Base-by-base conservation (phyloP, 1,140 invertebrate genomes). In the Drosophila guanche region DNA sequence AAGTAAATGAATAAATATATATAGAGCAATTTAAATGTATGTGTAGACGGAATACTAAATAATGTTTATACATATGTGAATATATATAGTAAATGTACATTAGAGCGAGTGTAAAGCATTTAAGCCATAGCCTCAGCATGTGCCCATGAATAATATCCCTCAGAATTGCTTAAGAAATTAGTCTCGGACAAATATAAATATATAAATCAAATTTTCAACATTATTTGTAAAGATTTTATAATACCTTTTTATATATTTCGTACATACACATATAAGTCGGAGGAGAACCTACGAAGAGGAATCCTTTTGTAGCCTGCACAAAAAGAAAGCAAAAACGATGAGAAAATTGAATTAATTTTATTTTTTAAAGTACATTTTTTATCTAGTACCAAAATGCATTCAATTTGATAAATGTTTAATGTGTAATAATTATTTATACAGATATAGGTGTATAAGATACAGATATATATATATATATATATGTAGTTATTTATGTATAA, bases 331-430 rank as follows among this genome's bases (percentile, higher is more conserved):
- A 52, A 14, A 33, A 37, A 37, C 33, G 33, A 53, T 45, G 27
- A 20, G 29, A 7, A 43, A 70, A 37, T 48, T 40, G 8, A 65
- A 76, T 46, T 78, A 22, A 61, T 73, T 80, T 79, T 81, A 86
- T 80, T 77, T 85, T 80, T 67, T 55, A 73, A 37, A 69, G 65
- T 73, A 76, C 66, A 51, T 62, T 63, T 54, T 84, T 76, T 85
- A 58, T 85, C 67, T 76, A 57, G 80, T 80, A 85, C 67, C 68
- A 79, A 79, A 79, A 74, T 80, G 72, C 81, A 86, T 85, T 86
- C 72, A 80, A 67, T 80, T 80, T 86, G 53, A 86, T 81, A 85
- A 67, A 66, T 81, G 68, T 86, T 76, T 62, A 74, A 69, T 63
- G 60, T 77, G 57, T 69, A 43, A 76, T 37, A 43, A 37, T 60